phyloP scores from a whole-genome alignment of 2,888 invertebrate species.

The Macrophya alboannulata region DNA sequence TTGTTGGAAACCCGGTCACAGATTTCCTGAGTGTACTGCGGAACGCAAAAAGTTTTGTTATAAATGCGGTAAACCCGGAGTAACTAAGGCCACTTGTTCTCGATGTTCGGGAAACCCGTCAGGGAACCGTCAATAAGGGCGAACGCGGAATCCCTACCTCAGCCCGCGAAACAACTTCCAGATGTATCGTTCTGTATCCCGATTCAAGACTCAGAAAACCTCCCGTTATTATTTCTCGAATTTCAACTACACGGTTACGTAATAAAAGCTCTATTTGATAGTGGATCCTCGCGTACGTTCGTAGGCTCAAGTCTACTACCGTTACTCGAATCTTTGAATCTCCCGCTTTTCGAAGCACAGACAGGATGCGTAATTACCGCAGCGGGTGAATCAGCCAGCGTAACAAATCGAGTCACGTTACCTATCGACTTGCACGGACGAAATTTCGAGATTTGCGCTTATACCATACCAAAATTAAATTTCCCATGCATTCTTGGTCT shows the following conservation, averaged over 20 bases:
- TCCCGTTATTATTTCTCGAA: not conserved
- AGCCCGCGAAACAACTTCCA: not conserved
- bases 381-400: not conserved
- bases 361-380: not conserved
- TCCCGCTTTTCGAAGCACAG: not conserved
- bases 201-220: not conserved
- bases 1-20: slow-evolving; percentile 5
- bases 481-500: not conserved
- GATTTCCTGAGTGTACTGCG: not conserved
- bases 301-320: not conserved
- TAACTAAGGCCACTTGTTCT: not conserved
- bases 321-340: not conserved
- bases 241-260: not conserved
- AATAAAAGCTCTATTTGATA: not conserved
- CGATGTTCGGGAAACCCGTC: slow-evolving; percentile 4
- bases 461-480: not conserved
- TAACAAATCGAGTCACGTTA: not conserved
- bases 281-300: slow-evolving; percentile 18
- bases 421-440: not conserved
- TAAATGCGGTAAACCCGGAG: not conserved
- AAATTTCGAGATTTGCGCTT: not conserved
- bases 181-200: not conserved
- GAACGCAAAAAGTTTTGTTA: not conserved
- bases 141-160: not conserved
- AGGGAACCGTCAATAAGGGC: slow-evolving; percentile 18